Evolutionary conservation across 2,888 invertebrate genomes (phyloP), one percentile per base, ranked within the genome.

Genomic region (Ochropleura plecta): DNA sequence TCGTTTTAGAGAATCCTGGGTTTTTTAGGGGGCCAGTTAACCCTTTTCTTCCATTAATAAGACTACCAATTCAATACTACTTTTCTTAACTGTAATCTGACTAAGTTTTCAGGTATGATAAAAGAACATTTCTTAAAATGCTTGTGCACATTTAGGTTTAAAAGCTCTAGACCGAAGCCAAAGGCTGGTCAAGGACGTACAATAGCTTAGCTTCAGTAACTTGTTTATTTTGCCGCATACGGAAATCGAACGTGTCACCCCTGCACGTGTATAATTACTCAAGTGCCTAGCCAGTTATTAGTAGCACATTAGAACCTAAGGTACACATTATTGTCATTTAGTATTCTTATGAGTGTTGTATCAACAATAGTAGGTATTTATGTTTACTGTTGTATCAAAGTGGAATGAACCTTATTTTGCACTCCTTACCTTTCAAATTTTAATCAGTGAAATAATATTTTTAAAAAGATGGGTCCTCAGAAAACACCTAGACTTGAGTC

Each of bases 151-250:
- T 49, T 70, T 60, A 70, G 8, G 55, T 62, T 59, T 62, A 49
- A 67, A 62, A 82, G 51, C 71, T 48, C 5, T 53, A 55, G n/a
- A 20, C 14, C 20, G 75, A 64, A 62, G 40, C 10, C 60, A 48
- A 62, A 48, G 46, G 48, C 42, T 85, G 71, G 83, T 85, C 86
- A 84, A 84, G 83, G 86, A 57, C 86, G 68, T 49, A 64, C 42
- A 57, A 68, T 72, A 72, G 30, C 53, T 70, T 62, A 62, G n/a
- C 20, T 18, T 40, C 16, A 59, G 30, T 40, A 64, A 67, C 55
- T 79, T 64, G 71, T 81, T 68, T 74, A 85, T 85, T 84, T 79
- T 83, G 83, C 86, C 84, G 84, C 84, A 84, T 84, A 83, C 83
- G 80, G 80, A 83, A 85, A 83, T 85, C 67, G 80, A 76, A 84